phyloP scores from a whole-genome alignment of 2,113 vertebrate genomes.

The Pygoscelis adeliae region DNA sequence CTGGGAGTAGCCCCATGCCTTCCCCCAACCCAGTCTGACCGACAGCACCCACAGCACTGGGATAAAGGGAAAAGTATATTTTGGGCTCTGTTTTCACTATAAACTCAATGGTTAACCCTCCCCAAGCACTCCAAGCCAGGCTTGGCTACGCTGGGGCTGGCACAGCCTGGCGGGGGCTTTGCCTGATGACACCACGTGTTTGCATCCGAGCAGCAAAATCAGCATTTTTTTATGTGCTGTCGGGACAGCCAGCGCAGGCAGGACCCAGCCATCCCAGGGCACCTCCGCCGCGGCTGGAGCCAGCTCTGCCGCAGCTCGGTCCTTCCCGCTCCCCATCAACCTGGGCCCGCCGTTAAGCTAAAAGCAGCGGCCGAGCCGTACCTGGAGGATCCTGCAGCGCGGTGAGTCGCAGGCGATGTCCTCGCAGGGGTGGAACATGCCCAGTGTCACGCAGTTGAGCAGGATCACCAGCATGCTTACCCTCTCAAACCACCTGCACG shows the following conservation, averaged over 20 bases:
- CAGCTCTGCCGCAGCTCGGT: not conserved
- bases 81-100: not conserved
- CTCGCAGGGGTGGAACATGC: slow-evolving; percentile 98
- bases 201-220: not conserved
- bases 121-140: not conserved
- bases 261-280: not conserved
- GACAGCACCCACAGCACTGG: not conserved
- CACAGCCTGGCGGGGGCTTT: not conserved
- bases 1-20: not conserved
- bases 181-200: fast-evolving
- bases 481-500: slow-evolving; percentile 92
- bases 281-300: fast-evolving
- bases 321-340: not conserved
- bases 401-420: slow-evolving; percentile 91
- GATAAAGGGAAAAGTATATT: not conserved
- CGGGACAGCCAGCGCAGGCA: not conserved
- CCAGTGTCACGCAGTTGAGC: slow-evolving; percentile 97
- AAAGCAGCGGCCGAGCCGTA: not conserved
- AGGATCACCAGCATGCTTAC: slow-evolving; percentile 98
- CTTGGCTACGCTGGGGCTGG: not conserved
- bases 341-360: fast-evolving
- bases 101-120: not conserved
- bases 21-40: not conserved
- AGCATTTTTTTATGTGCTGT: not conserved
- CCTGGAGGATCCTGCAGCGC: slow-evolving; percentile 95